phyloP scores from a whole-genome alignment of 2,113 vertebrate species.

The Campylorhamphus procurvoides region DNA sequence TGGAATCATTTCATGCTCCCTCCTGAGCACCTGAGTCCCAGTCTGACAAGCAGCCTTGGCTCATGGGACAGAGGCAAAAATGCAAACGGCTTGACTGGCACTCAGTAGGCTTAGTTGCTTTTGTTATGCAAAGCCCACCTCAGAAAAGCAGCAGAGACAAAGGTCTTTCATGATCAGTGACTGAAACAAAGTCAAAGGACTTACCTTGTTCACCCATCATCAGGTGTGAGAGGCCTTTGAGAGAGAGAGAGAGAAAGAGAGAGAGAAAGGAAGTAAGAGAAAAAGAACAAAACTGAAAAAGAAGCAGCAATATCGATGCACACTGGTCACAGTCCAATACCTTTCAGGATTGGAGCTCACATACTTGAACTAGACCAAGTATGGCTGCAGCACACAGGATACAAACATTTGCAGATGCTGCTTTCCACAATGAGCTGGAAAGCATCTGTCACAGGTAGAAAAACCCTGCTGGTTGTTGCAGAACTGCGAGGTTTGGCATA shows the following conservation, averaged over 20 bases:
- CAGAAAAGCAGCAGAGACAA: slow-evolving; percentile 24
- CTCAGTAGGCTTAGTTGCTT: background rate
- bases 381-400: background rate
- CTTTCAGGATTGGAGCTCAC: background rate
- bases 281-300: slow-evolving; percentile 11
- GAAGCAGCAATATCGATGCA: slow-evolving; percentile 55
- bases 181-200: slow-evolving; percentile 56
- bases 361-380: slow-evolving; percentile 51
- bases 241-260: background rate
- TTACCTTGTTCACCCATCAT: slow-evolving; percentile 97
- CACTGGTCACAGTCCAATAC: background rate
- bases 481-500: background rate
- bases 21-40: background rate
- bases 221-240: slow-evolving; percentile 92
- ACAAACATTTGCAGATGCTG: background rate
- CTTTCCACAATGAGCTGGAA: background rate
- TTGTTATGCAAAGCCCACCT: slow-evolving; percentile 7
- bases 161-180: background rate
- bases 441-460: background rate
- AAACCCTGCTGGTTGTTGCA: background rate
- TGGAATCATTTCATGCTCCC: slow-evolving; percentile 26
- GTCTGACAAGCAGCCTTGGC: slow-evolving; percentile 24
- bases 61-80: slow-evolving; percentile 16
- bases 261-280: slow-evolving; percentile 1
- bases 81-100: slow-evolving; percentile 17